These are phyloP conservation scores for Noctua fimbriata DNA, from an alignment of 2,888 invertebrate genomes.

Conservation along the genomic window DNA sequence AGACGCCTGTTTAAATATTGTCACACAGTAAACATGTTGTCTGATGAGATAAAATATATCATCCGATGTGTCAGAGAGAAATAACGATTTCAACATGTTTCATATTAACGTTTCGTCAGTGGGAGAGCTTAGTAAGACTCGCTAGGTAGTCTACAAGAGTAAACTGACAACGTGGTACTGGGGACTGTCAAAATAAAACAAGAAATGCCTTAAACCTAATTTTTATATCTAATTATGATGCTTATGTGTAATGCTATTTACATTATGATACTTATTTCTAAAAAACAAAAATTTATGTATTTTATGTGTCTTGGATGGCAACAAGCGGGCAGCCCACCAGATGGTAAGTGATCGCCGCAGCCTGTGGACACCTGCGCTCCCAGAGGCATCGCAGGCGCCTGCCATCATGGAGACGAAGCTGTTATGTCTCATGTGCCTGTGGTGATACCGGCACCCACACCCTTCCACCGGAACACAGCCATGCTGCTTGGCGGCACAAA, in stretches of 20 bases:
- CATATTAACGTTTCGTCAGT: too few species aligned
- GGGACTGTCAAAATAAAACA: not conserved
- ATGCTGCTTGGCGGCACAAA: not conserved
- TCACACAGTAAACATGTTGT: too few species aligned
- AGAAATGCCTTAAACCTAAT: not conserved
- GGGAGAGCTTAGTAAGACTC: too few species aligned
- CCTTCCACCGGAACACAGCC: not conserved
- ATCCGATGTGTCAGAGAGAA: not conserved
- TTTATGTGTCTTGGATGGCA: not conserved
- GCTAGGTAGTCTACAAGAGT: not conserved
- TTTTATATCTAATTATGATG: not conserved
- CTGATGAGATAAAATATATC: not conserved
- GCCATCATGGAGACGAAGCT: not conserved
- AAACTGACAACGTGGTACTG: not conserved
- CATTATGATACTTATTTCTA: too few species aligned
- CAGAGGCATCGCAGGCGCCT: not conserved
- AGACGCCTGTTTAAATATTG: too few species aligned
- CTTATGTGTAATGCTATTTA: too few species aligned
- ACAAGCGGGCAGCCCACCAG: not conserved
- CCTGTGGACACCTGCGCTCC: not conserved
- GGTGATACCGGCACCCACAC: not conserved
- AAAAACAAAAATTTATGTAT: too few species aligned
- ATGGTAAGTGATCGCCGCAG: not conserved
- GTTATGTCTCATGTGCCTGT: not conserved
- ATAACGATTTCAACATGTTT: not conserved